A percentile compares a stretch with the other conserved stretches of the same genome.
These are phyloP conservation scores for Subanguina moxae DNA, from an alignment of 1,140 invertebrate species.

Conservation along the genomic window DNA sequence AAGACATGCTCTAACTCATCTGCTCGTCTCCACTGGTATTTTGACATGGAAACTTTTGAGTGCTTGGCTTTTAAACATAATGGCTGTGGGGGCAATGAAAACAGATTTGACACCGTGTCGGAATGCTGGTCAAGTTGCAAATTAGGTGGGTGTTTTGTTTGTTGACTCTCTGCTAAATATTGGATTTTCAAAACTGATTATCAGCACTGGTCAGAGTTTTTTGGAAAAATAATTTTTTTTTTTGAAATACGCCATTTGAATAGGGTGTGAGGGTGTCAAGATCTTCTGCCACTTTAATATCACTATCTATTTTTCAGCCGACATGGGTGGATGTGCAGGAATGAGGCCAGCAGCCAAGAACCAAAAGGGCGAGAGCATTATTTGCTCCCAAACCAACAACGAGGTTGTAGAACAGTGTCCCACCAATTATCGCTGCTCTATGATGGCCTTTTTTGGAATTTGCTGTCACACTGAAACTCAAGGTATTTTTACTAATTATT, in stretches of 20 bases:
- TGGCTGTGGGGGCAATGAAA: slow-evolving; percentile 38
- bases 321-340: slow-evolving; percentile 27
- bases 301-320: slow-evolving; percentile 20
- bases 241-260: too few relatives aligned
- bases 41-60: slow-evolving; percentile 29
- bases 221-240: too few relatives aligned
- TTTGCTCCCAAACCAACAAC: slow-evolving; percentile 11
- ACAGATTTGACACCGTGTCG: slow-evolving; percentile 20
- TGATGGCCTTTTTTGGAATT: slow-evolving; percentile 25
- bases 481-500: slow-evolving; percentile 7
- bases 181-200: too few relatives aligned
- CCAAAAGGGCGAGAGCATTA: slow-evolving; percentile 21
- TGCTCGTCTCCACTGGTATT: slow-evolving; percentile 22
- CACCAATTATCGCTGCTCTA: slow-evolving; percentile 25
- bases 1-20: neutral
- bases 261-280: too few relatives aligned
- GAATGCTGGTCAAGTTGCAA: slow-evolving; percentile 32
- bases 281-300: too few relatives aligned
- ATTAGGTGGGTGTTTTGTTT: slow-evolving; percentile 12
- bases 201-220: too few relatives aligned
- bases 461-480: slow-evolving; percentile 25
- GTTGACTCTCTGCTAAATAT: neutral
- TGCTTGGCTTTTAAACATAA: slow-evolving; percentile 36
- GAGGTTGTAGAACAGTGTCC: slow-evolving; percentile 8
- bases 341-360: slow-evolving; percentile 24